phyloP scores from a whole-genome alignment of 2,113 vertebrate species.

The Aythya baeri region DNA sequence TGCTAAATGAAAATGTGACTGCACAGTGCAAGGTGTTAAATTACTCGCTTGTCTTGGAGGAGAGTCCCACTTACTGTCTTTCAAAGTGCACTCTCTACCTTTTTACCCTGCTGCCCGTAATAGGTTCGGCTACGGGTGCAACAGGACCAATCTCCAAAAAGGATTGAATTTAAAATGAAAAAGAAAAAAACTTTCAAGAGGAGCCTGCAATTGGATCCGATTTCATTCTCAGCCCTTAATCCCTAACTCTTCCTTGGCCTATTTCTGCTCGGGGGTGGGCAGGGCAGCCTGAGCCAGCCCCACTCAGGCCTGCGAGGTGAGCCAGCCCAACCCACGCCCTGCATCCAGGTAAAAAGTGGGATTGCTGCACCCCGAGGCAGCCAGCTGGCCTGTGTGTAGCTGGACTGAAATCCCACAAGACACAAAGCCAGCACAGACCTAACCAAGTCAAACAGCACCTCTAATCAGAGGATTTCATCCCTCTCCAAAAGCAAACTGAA shows the following conservation, averaged over 20 bases:
- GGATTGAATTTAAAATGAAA: not conserved
- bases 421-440: not conserved
- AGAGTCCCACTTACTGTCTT: not conserved
- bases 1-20: conserved; percentile 35
- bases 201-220: not conserved
- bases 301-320: not conserved
- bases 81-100: not conserved
- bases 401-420: not conserved
- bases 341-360: not conserved
- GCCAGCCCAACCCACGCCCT: not conserved
- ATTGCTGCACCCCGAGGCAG: not conserved
- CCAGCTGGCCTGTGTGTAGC: not conserved
- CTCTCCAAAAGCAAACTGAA: not conserved
- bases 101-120: not conserved
- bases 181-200: not conserved
- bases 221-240: not conserved
- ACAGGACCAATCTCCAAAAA: not conserved
- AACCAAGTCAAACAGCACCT: not conserved
- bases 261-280: not conserved
- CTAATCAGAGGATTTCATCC: not conserved
- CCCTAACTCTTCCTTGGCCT: not conserved
- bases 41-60: not conserved
- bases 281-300: not conserved
- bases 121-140: not conserved
- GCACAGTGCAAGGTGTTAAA: conserved; percentile 6